These are phyloP conservation scores for Characodon lateralis DNA, from an alignment of 2,797 vertebrate species.

Conservation along the genomic window DNA sequence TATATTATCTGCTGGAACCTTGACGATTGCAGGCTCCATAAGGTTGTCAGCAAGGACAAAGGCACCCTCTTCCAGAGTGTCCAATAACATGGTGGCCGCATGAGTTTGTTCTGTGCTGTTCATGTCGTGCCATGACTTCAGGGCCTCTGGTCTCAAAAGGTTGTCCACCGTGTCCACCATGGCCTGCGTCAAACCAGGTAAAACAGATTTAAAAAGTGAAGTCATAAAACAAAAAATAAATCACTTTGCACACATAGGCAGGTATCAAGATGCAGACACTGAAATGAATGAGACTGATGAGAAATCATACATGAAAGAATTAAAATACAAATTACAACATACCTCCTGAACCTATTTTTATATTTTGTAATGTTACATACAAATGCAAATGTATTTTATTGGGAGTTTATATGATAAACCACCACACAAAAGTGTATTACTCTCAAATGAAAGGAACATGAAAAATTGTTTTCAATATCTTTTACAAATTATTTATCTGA, in stretches of 20 bases:
- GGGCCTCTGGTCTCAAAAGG: conserved; percentile 93
- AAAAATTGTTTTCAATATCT: neutral
- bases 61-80: conserved; percentile 96
- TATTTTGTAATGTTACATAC: neutral
- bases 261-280: conserved; percentile 55
- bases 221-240: conserved; percentile 2
- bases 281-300: conserved; percentile 27
- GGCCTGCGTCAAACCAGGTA: conserved; percentile 82
- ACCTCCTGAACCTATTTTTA: neutral
- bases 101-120: conserved; percentile 98
- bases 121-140: conserved; percentile 98
- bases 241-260: neutral
- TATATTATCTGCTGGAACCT: conserved; percentile 97
- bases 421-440: neutral
- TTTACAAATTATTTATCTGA: neutral
- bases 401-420: neutral
- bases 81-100: conserved; percentile 97
- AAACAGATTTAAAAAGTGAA: conserved; percentile 12
- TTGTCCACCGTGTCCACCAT: conserved; percentile 99
- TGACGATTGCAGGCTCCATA: conserved; percentile 94
- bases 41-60: conserved; percentile 99
- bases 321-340: conserved; percentile 5
- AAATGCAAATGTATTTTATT: neutral
- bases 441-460: neutral
- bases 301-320: conserved; percentile 12